Conservation (phyloP, 2,797 vertebrate species). For the Ciconia nigra region DNA sequence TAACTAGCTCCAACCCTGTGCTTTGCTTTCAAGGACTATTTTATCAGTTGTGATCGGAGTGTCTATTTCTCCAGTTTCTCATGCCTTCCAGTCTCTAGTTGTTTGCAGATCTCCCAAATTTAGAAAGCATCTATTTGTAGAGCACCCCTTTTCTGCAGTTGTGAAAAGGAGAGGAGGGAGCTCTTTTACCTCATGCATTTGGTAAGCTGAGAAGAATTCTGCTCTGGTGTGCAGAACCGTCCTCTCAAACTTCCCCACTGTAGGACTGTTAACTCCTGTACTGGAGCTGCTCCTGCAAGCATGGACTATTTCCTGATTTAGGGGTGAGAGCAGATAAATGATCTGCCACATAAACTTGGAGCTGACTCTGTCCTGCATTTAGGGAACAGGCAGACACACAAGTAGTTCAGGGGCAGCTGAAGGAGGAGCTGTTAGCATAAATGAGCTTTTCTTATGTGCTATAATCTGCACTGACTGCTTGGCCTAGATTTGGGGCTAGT, state of each 20-base stretch:
- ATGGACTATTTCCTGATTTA: neutral
- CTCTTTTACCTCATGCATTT: rapidly evolving
- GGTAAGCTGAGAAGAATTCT: neutral
- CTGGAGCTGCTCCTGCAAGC: neutral
- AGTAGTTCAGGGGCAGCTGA: slow-evolving; percentile 16
- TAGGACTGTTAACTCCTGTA: neutral
- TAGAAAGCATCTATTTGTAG: neutral
- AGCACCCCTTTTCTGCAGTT: neutral
- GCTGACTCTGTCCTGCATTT: neutral
- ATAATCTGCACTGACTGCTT: slow-evolving; percentile 59
- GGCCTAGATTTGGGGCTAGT: slow-evolving; percentile 58
- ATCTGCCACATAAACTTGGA: neutral
- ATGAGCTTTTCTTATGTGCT: slow-evolving; percentile 22
- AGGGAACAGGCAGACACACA: neutral
- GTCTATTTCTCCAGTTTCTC: neutral
- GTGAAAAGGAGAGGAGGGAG: neutral
- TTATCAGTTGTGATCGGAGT: neutral
- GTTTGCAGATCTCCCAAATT: neutral
- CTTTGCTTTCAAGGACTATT: rapidly evolving
- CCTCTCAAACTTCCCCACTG: rapidly evolving
- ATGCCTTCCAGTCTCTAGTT: neutral
- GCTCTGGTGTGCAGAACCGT: neutral
- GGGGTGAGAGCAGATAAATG: neutral
- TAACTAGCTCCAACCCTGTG: neutral
- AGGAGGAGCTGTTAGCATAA: slow-evolving; percentile 41